Evolutionary conservation across 2,888 invertebrate species (phyloP), one percentile per base, ranked within the genome.

Genomic region (Temnothorax rugatulus): DNA sequence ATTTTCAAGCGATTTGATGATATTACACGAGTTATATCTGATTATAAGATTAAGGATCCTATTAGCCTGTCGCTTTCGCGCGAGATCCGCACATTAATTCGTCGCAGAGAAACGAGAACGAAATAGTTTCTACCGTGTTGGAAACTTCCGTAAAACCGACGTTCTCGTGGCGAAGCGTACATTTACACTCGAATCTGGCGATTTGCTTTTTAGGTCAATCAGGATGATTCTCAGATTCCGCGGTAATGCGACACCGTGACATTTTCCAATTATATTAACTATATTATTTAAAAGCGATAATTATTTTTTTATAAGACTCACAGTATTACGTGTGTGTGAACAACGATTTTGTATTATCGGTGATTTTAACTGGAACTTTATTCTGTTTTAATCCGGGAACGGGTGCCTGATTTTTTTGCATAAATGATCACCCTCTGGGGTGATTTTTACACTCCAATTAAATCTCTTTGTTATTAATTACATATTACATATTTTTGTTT

Each of bases 161-260:
- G 13, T 59, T 59, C 44, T 44, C 44, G n/a, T 7, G 11, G 5
- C 21, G 29, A 75, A 38, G 41, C 64, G 13, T 18, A 38, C 34
- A 21, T 73, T 38, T n/a, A 52, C n/a, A 57, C 21, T 59, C 57
- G 9, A 47, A 69, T 41, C 69, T 15, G 21, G n/a, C 15, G 69
- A 34, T 71, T 71, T 25, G 47, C n/a, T 68, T 77, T 54, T 57
- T 18, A 41, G 8, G 54, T 73, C 79, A 59, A 25, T 79, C 52
- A 4, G 44, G 34, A 34, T 59, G 21, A 11, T 38, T 41, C 2
- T 41, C 2, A 41, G 54, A 71, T 7, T 59, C 34, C 8, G 29
- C 34, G 21, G 7, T 50, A 7, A 68, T 44, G 41, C 25, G 38
- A 34, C 18, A 64, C 4, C 38, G 50, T 50, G 61, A 79, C 57